A percentile compares a stretch with the other conserved stretches of the same genome.
phyloP scores from a whole-genome alignment of 2,888 invertebrate species.

The Monochamus alternatus region DNA sequence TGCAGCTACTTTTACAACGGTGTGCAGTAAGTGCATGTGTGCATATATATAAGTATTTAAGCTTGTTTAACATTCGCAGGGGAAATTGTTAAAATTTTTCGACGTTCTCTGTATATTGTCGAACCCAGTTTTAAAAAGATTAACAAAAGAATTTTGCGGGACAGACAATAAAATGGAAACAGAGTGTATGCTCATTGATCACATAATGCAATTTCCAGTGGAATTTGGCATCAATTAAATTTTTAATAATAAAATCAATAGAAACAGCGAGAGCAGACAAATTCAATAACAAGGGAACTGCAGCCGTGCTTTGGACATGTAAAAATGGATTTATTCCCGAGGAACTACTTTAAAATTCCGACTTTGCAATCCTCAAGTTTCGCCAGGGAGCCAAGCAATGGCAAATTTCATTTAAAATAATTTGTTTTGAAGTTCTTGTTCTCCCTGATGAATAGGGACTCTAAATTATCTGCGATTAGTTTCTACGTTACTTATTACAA shows the following conservation, averaged over 20 bases:
- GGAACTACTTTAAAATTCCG: constrained; percentile 28
- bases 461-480: too few species aligned
- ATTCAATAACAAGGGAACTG: constrained; percentile 43
- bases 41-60: too few species aligned
- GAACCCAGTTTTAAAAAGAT: constrained; percentile 4
- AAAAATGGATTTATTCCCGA: constrained; percentile 36
- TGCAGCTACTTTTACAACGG: too few species aligned
- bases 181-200: constrained; percentile 17
- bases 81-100: background rate
- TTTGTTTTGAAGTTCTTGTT: background rate
- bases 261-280: constrained; percentile 36
- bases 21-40: too few species aligned
- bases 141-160: background rate
- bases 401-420: background rate
- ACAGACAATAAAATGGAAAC: constrained; percentile 1
- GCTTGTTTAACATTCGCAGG: background rate
- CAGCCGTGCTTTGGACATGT: constrained; percentile 35
- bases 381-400: background rate
- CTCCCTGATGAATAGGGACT: too few species aligned
- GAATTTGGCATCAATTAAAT: constrained; percentile 46
- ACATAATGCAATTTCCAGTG: constrained; percentile 30
- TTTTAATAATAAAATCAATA: constrained; percentile 48
- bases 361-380: constrained; percentile 25
- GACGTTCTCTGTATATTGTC: background rate
- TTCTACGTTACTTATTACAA: too few species aligned